phyloP scores from a whole-genome alignment of 2,888 invertebrate genomes.

The Philonicus albiceps region DNA sequence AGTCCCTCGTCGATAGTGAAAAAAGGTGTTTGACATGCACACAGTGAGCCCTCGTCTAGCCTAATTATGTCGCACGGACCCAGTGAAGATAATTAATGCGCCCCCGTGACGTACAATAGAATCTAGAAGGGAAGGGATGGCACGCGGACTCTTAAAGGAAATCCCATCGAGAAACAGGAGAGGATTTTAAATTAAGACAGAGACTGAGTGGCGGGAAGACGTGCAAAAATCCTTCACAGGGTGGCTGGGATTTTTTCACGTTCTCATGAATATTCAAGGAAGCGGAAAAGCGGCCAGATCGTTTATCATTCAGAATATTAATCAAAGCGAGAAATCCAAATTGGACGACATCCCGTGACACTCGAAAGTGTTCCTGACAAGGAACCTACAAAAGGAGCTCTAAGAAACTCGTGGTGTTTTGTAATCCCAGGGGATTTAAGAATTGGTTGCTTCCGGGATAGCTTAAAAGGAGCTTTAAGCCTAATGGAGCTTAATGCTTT shows the following conservation, averaged over 20 bases:
- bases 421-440: slow-evolving; percentile 4
- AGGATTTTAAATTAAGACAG: background rate
- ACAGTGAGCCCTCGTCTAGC: background rate
- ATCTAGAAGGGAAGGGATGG: background rate
- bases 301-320: slow-evolving; percentile 39
- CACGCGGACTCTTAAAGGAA: background rate
- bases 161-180: background rate
- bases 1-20: background rate
- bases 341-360: slow-evolving; percentile 28
- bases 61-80: slow-evolving; percentile 10
- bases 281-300: slow-evolving; percentile 28
- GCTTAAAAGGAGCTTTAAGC: background rate
- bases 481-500: background rate
- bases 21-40: background rate
- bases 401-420: background rate
- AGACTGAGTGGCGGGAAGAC: background rate
- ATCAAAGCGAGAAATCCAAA: slow-evolving; percentile 27
- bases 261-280: slow-evolving; percentile 30
- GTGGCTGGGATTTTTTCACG: slow-evolving; percentile 8
- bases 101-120: background rate
- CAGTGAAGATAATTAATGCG: slow-evolving; percentile 12
- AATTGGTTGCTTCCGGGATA: background rate
- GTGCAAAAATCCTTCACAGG: background rate
- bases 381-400: background rate
- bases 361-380: slow-evolving; percentile 16